Evolutionary conservation across 2,113 vertebrate genomes (phyloP), one percentile per base, ranked within the genome.

Genomic region (Callaeas wilsoni): DNA sequence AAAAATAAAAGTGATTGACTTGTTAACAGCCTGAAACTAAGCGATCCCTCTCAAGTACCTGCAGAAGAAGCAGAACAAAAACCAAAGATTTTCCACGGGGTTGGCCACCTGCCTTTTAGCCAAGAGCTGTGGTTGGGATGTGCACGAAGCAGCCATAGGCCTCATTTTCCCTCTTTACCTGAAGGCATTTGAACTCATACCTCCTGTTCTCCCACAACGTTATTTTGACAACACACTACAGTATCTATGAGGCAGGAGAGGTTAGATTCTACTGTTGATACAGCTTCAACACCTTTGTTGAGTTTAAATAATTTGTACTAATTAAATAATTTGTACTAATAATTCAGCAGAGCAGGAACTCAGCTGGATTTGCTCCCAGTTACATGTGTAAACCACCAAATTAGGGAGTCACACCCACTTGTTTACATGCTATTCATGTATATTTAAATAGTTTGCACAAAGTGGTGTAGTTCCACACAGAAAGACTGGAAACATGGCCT

Each of bases 391-490:
- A 90, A 65, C 63, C 29, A 37, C 53, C 29, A 10, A 63, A 90
- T 22, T n/a, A 46, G n/a, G 42, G 35, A 71, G 32, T 57, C 41
- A 33, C n/a, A 44, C 53, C 44, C 18, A 3, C 49, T 65, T 42
- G 30, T 76, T 90, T 81, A 52, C 52, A 15, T 87, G 35, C 41
- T 69, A 5, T 29, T 75, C 41, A 29, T 3, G 3, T 71, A 19
- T 29, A 6, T 73, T 82, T 56, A 68, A 68, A 13, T 71, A 26
- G 25, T 55, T 84, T 37, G 13, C 26, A 44, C 17, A 13, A 52
- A 71, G 35, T 27, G 7, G 2, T 63, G 3, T 12, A 22, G 10
- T 27, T 91, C 35, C 19, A 41, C 8, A 6, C 0, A 2, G 35
- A 44, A 91, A 68, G 22, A 35, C 49, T 19, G 30, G 42, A 84